These are phyloP conservation scores for Scomber colias DNA, from an alignment of 2,113 vertebrate species.

Conservation along the genomic window DNA sequence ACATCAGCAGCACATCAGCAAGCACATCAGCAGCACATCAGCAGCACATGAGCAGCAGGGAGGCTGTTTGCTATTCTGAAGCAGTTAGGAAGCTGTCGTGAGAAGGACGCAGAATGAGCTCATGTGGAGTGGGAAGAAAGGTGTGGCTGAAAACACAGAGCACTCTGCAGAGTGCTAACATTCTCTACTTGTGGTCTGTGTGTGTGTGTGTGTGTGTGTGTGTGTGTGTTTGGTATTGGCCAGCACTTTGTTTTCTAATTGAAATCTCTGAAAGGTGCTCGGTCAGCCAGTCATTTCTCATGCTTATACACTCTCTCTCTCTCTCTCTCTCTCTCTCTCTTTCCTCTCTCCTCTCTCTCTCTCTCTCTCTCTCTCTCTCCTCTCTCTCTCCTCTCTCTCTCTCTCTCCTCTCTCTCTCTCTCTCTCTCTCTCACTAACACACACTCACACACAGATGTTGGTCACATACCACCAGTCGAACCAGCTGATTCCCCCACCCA, in stretches of 20 bases:
- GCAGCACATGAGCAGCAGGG: not conserved
- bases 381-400: no score
- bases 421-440: not conserved
- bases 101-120: not conserved
- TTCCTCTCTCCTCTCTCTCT: no score
- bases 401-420: no score
- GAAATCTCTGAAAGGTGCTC: conserved; percentile 40
- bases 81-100: not conserved
- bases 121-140: not conserved
- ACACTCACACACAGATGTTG: conserved; percentile 3
- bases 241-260: conserved; percentile 19
- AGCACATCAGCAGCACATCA: not conserved
- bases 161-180: not conserved
- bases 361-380: no score
- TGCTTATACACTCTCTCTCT: not conserved
- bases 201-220: not conserved
- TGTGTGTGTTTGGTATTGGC: not conserved
- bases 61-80: conserved; percentile 7
- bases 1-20: not conserved
- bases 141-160: not conserved
- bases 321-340: no score
- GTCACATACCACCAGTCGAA: not conserved
- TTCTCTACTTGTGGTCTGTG: not conserved
- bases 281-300: conserved; percentile 2
- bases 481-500: conserved; percentile 1